A percentile compares a stretch with the other conserved stretches of the same genome.
Evolutionary conservation across 2,888 invertebrate species (phyloP).

Genomic region (Chydorus sphaericus): DNA sequence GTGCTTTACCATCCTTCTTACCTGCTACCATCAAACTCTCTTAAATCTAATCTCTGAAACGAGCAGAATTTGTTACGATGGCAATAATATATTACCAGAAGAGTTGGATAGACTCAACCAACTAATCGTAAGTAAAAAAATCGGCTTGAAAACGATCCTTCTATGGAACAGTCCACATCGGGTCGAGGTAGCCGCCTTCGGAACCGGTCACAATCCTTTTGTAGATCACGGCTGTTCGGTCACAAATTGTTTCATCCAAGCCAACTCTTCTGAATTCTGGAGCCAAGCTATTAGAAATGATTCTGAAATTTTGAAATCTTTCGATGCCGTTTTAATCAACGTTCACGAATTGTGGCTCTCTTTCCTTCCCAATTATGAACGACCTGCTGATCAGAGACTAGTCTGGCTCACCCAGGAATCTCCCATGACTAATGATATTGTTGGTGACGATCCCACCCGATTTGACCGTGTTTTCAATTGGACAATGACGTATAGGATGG

Average conservation of each 20-base stretch:
- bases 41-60: too few relatives aligned
- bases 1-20: too few relatives aligned
- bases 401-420: conserved; percentile 12
- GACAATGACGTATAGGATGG: conserved; percentile 10
- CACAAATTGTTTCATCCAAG: neutral
- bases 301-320: neutral
- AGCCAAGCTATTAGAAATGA: too few relatives aligned
- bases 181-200: neutral
- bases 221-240: neutral
- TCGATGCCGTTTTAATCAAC: conserved; percentile 9
- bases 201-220: neutral
- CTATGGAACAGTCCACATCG: conserved; percentile 7
- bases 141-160: neutral
- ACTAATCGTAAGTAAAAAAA: too few relatives aligned
- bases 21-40: too few relatives aligned
- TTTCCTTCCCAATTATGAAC: neutral
- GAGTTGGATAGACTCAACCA: too few relatives aligned
- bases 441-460: neutral
- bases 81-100: too few relatives aligned
- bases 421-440: neutral
- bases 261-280: neutral
- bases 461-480: conserved; percentile 7
- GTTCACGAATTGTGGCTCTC: neutral
- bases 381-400: neutral
- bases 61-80: too few relatives aligned